Percentiles rank a stretch among this genome's conserved stretches.
phyloP scores from a whole-genome alignment of 2,797 vertebrate species.

The Eurystomus glaucurus region DNA sequence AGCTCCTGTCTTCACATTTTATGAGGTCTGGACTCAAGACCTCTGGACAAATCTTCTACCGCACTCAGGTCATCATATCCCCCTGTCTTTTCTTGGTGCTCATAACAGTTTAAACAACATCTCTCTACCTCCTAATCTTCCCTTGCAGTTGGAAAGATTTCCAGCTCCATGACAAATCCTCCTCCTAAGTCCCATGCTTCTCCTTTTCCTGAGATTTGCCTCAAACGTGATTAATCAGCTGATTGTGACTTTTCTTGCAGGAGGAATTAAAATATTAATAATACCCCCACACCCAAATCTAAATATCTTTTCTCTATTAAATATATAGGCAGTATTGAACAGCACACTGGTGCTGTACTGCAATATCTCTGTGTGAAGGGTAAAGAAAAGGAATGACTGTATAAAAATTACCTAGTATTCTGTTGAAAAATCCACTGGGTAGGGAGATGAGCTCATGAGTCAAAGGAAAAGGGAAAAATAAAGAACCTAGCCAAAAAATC shows the following conservation, averaged over 20 bases:
- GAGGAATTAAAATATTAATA: background rate
- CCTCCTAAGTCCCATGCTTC: slow-evolving; percentile 32
- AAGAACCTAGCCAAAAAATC: background rate
- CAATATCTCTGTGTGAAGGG: background rate
- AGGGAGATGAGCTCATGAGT: background rate
- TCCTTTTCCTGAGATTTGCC: slow-evolving; percentile 37
- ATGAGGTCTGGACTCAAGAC: background rate
- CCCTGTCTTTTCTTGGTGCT: fast-evolving
- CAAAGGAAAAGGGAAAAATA: background rate
- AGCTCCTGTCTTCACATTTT: background rate
- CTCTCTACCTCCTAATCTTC: background rate
- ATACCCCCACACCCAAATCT: background rate
- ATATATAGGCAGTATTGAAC: slow-evolving; percentile 71
- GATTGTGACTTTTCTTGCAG: slow-evolving; percentile 21
- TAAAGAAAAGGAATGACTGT: slow-evolving; percentile 23
- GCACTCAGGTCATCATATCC: fast-evolving
- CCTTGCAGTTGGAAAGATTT: slow-evolving; percentile 19
- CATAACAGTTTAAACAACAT: background rate
- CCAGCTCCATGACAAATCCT: slow-evolving; percentile 17
- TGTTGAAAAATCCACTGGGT: slow-evolving; percentile 10
- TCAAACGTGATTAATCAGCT: slow-evolving; percentile 54
- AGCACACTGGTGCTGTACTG: slow-evolving; percentile 48
- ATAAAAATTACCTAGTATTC: slow-evolving; percentile 62
- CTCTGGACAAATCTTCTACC: background rate
- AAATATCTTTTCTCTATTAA: slow-evolving; percentile 55